A percentile compares a stretch with the other conserved stretches of the same genome.
These are phyloP conservation scores for Pachycephala philippinensis DNA, from an alignment of 2,113 vertebrate species.

Conservation along the genomic window DNA sequence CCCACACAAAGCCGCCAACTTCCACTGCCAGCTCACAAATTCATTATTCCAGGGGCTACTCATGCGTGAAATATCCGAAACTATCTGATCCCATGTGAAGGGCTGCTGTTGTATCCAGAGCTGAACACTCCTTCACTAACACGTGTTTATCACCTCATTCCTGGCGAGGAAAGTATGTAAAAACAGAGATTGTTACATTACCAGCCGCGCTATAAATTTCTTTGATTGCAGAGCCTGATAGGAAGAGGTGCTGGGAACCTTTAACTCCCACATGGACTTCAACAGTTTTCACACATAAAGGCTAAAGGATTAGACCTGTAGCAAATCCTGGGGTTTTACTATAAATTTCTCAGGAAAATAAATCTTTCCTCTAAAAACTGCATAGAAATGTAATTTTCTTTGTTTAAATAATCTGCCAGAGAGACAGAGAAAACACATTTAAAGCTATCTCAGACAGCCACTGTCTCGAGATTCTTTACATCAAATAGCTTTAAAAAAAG, in stretches of 20 bases:
- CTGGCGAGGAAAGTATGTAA: neutral
- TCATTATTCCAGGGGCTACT: neutral
- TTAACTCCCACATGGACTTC: neutral
- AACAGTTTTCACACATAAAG: neutral
- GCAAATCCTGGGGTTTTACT: neutral
- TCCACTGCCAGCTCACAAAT: constrained; percentile 4
- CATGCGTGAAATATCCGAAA: neutral
- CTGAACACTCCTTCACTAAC: neutral
- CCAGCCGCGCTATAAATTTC: neutral
- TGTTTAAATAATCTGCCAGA: constrained; percentile 17
- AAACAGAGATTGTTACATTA: neutral
- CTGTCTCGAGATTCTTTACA: neutral
- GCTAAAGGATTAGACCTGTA: neutral
- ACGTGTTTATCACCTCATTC: neutral
- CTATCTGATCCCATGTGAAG: neutral
- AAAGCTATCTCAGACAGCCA: neutral
- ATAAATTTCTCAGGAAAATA: neutral
- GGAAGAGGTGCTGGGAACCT: neutral
- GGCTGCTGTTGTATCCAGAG: neutral
- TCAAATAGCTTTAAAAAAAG: neutral
- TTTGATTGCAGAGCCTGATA: neutral
- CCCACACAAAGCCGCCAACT: neutral
- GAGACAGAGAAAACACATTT: neutral
- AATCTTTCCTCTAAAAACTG: neutral
- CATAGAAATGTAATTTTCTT: neutral